Conservation (phyloP, 2,797 vertebrate species). For the Pachyuromys duprasi region DNA sequence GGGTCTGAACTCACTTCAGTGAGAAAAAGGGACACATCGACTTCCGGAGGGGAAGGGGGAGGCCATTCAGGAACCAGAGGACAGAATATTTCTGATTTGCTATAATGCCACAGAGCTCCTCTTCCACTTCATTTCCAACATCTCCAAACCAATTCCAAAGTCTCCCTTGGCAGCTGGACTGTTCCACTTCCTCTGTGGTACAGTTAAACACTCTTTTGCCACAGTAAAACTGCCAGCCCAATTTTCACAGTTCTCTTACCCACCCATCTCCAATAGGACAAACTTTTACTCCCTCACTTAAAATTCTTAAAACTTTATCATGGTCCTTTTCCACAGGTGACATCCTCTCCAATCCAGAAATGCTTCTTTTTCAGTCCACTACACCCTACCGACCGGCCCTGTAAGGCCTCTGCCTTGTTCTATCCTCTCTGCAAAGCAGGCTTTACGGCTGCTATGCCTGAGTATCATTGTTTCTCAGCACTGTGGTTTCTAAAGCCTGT, state of each 20-base stretch:
- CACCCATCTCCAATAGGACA: background rate
- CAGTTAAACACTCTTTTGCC: constrained; percentile 5
- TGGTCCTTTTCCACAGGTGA: background rate
- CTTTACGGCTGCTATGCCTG: background rate
- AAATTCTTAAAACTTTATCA: constrained; percentile 36
- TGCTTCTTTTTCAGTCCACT: background rate
- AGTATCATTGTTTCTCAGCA: background rate
- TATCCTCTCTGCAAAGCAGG: background rate
- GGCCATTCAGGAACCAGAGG: background rate
- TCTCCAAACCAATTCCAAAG: constrained; percentile 1
- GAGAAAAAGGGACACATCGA: constrained; percentile 3
- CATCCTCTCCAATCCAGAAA: background rate
- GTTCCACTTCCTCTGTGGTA: background rate
- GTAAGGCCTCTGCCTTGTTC: background rate
- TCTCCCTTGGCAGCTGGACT: background rate
- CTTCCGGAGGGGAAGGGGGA: background rate
- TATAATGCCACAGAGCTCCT: background rate
- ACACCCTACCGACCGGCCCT: background rate
- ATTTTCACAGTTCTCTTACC: constrained; percentile 47
- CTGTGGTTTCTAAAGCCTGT: background rate
- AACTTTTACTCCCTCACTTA: background rate
- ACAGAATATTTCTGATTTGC: background rate
- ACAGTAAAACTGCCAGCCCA: background rate
- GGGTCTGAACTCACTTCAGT: background rate
- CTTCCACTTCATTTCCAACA: background rate